Evolutionary conservation across 2,113 vertebrate genomes (phyloP).

Genomic region (Microtus ochrogaster): DNA sequence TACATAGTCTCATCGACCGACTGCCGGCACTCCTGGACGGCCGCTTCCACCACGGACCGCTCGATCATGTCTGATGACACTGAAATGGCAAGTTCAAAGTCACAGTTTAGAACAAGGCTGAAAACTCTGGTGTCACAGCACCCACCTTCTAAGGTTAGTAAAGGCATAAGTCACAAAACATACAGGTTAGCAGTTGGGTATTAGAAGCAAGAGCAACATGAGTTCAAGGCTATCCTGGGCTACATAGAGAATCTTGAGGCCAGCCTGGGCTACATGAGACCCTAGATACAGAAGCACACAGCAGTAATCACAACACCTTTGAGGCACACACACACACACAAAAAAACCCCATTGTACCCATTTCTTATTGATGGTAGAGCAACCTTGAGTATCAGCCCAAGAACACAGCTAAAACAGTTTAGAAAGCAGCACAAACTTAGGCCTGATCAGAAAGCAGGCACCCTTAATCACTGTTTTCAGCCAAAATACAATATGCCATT

Average conservation of each 20-base stretch:
- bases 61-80: slow-evolving; percentile 97
- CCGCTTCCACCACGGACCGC: slow-evolving; percentile 90
- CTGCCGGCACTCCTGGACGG: slow-evolving; percentile 95
- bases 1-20: slow-evolving; percentile 93
- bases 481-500: neutral
- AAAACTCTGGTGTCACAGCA: neutral
- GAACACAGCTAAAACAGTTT: neutral
- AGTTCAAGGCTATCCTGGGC: neutral
- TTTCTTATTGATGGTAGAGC: neutral
- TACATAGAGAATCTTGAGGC: neutral
- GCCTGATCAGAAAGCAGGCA: neutral
- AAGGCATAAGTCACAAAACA: no score
- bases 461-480: neutral
- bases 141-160: neutral
- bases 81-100: slow-evolving; percentile 82
- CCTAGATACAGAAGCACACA: neutral
- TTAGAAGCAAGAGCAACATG: neutral
- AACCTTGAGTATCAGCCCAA: neutral
- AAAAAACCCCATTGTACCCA: neutral
- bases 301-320: neutral
- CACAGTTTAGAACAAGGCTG: neutral
- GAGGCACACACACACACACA: neutral
- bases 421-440: neutral
- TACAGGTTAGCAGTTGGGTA: neutral
- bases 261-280: neutral